Percentiles rank a stretch among this genome's conserved stretches.
These are phyloP conservation scores for Alentia gelatinosa DNA, from an alignment of 2,888 invertebrate species.

Conservation along the genomic window DNA sequence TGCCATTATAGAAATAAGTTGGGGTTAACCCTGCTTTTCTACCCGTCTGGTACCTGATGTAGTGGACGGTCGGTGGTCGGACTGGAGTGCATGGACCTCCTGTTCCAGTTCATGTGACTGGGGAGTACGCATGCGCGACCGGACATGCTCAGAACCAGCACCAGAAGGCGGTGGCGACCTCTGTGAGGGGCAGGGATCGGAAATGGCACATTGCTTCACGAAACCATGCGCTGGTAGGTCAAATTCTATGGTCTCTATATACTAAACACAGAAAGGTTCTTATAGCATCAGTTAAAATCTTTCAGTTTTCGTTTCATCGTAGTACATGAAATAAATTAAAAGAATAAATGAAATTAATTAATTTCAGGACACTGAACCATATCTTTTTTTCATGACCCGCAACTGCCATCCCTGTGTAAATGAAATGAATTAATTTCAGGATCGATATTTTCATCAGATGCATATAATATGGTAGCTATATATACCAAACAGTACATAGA, in stretches of 20 bases:
- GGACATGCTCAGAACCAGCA: conserved; percentile 9
- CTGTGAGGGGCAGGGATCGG: not conserved
- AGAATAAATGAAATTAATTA: not conserved
- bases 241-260: too few relatives aligned
- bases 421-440: too few relatives aligned
- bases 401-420: too few relatives aligned
- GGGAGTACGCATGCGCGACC: conserved; percentile 28
- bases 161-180: not conserved
- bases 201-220: not conserved
- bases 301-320: not conserved
- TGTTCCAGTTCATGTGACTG: conserved; percentile 31
- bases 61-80: conserved; percentile 23
- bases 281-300: not conserved
- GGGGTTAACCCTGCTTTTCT: too few relatives aligned
- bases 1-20: too few relatives aligned
- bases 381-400: too few relatives aligned
- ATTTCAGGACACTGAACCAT: too few relatives aligned
- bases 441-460: too few relatives aligned
- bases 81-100: not conserved
- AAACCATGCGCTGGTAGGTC: not conserved
- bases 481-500: too few relatives aligned
- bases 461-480: too few relatives aligned
- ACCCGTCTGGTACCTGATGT: too few relatives aligned
- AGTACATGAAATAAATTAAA: not conserved
- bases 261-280: not conserved